Percentiles rank a stretch among this genome's conserved stretches.
These are phyloP conservation scores for Tetraneura akinire DNA, from an alignment of 1,140 invertebrate genomes.

Conservation along the genomic window DNA sequence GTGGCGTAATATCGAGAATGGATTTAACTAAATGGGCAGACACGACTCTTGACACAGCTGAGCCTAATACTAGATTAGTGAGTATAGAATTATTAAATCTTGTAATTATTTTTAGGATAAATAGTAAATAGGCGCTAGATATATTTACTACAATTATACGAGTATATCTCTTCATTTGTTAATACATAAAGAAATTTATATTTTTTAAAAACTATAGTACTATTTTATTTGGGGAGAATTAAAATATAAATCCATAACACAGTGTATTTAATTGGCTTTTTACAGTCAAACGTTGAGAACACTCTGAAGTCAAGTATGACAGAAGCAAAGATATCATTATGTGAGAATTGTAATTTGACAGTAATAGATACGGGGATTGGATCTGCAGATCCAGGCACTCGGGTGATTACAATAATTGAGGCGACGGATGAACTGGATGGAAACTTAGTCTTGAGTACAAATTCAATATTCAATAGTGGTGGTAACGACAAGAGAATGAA, in stretches of 20 bases:
- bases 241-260: no score
- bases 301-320: slow-evolving; percentile 23
- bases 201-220: no score
- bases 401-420: slow-evolving; percentile 40
- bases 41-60: slow-evolving; percentile 24
- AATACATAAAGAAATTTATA: no score
- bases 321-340: slow-evolving; percentile 22
- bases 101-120: no score
- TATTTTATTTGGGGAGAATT: no score
- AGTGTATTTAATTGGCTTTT: neutral
- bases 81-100: no score
- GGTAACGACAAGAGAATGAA: neutral
- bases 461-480: neutral
- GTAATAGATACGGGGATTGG: neutral
- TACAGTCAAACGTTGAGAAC: slow-evolving; percentile 16
- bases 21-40: slow-evolving; percentile 88
- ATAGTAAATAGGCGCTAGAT: no score
- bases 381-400: neutral
- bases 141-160: no score
- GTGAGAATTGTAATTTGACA: neutral
- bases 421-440: slow-evolving; percentile 12
- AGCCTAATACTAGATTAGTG: neutral
- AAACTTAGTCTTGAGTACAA: neutral
- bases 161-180: no score
- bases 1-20: slow-evolving; percentile 79